Conservation (phyloP, 2,113 vertebrate species). For the Xenopus laevis region DNA sequence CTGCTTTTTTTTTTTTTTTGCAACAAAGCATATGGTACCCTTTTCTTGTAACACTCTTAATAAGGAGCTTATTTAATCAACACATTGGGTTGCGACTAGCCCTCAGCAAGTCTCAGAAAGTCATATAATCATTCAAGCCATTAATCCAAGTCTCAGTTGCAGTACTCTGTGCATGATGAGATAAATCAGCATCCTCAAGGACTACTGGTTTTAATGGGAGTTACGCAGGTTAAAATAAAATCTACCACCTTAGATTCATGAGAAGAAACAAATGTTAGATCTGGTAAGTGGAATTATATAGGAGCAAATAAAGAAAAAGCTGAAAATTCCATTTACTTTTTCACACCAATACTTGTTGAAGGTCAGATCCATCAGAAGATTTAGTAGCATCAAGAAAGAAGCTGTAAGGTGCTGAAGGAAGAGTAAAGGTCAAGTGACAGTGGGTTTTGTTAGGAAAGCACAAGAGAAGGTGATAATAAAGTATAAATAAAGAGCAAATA, state of each 20-base stretch:
- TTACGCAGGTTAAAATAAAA: neutral
- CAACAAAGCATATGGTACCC: neutral
- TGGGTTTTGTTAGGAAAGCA: too few species aligned
- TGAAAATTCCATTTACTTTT: too few species aligned
- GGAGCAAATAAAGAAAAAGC: too few species aligned
- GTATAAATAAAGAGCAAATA: too few species aligned
- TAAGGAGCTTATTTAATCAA: slow-evolving; percentile 1
- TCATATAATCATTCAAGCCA: neutral
- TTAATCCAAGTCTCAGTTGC: neutral
- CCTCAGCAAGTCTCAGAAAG: neutral
- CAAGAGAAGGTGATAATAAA: too few species aligned
- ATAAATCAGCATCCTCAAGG: neutral
- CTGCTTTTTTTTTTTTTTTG: neutral
- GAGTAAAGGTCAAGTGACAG: too few species aligned
- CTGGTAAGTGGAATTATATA: neutral
- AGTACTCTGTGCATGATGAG: neutral
- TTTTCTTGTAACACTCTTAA: neutral
- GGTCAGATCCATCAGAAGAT: too few species aligned
- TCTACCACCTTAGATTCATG: neutral
- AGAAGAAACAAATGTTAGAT: neutral
- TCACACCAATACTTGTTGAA: too few species aligned
- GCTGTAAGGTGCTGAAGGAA: too few species aligned
- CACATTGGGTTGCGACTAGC: neutral
- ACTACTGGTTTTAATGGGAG: neutral
- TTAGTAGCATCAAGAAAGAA: too few species aligned